Conservation (phyloP, 2,888 invertebrate genomes). For the Eumacrocentrus americanus region DNA sequence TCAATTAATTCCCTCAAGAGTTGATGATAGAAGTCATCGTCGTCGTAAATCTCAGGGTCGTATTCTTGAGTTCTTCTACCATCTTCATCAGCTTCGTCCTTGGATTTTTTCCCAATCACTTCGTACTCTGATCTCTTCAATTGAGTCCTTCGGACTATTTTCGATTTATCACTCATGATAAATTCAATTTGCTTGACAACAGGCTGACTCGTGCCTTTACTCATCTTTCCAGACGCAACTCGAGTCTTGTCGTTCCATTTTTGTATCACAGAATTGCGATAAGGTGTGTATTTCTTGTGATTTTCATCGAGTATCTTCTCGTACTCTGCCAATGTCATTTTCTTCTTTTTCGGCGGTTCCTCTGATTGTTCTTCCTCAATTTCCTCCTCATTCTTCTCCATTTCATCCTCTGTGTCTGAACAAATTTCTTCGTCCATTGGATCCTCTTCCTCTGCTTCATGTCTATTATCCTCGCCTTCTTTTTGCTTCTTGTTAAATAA, state of each 20-base stretch:
- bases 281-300: slow-evolving; percentile 70
- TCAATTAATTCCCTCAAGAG: slow-evolving; percentile 90
- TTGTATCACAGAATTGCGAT: slow-evolving; percentile 81
- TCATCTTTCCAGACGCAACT: slow-evolving; percentile 70
- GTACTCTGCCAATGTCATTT: slow-evolving; percentile 68
- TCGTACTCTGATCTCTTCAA: slow-evolving; percentile 76
- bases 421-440: slow-evolving; percentile 67
- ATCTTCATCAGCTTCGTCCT: slow-evolving; percentile 40
- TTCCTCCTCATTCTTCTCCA: slow-evolving; percentile 47
- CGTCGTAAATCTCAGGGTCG: slow-evolving; percentile 90
- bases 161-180: slow-evolving; percentile 77
- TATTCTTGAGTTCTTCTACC: slow-evolving; percentile 66
- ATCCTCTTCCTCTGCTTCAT: slow-evolving; percentile 57
- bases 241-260: slow-evolving; percentile 96
- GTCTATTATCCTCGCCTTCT: slow-evolving; percentile 42
- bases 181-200: slow-evolving; percentile 84
- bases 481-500: slow-evolving; percentile 47
- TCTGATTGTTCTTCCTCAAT: slow-evolving; percentile 56
- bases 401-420: slow-evolving; percentile 67
- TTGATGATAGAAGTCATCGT: slow-evolving; percentile 96
- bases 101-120: slow-evolving; percentile 68
- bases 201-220: slow-evolving; percentile 69
- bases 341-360: slow-evolving; percentile 63
- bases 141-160: slow-evolving; percentile 80
- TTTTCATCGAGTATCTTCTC: slow-evolving; percentile 65